A percentile compares a stretch with the other conserved stretches of the same genome.
These are phyloP conservation scores for Chauna torquata DNA, from an alignment of 2,113 vertebrate species.

Conservation along the genomic window DNA sequence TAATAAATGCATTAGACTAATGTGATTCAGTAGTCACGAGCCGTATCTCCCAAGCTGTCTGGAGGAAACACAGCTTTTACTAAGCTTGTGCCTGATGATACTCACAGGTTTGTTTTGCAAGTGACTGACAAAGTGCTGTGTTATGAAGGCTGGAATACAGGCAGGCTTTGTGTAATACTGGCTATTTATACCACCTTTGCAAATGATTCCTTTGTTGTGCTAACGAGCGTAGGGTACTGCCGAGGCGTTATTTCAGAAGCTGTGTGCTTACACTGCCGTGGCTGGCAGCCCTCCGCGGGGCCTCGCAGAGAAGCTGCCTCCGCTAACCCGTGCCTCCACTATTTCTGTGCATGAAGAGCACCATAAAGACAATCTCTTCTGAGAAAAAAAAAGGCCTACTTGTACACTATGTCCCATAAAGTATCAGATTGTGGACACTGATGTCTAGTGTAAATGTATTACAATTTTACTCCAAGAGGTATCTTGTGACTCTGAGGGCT, in stretches of 20 bases:
- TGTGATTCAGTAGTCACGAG: background rate
- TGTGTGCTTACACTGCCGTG: background rate
- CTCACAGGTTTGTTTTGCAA: background rate
- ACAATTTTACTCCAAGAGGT: background rate
- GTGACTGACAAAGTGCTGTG: background rate
- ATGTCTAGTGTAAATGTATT: background rate
- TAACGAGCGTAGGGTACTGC: background rate
- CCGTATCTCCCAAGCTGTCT: background rate
- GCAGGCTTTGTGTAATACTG: background rate
- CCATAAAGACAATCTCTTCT: background rate
- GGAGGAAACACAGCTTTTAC: background rate
- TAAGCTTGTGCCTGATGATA: background rate
- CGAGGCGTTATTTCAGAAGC: background rate
- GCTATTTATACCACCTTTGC: background rate
- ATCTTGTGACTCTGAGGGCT: background rate
- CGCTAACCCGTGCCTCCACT: background rate
- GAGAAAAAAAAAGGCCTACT: background rate
- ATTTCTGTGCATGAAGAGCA: background rate
- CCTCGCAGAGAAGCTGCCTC: background rate
- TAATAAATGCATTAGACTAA: background rate
- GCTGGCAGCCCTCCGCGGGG: background rate
- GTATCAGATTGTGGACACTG: rapidly evolving
- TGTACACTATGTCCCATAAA: background rate
- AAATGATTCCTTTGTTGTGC: background rate
- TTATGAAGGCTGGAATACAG: background rate